Evolutionary conservation across 2,888 invertebrate species (phyloP), one percentile per base, ranked within the genome.

Genomic region (Fissipunctia ypsillon): DNA sequence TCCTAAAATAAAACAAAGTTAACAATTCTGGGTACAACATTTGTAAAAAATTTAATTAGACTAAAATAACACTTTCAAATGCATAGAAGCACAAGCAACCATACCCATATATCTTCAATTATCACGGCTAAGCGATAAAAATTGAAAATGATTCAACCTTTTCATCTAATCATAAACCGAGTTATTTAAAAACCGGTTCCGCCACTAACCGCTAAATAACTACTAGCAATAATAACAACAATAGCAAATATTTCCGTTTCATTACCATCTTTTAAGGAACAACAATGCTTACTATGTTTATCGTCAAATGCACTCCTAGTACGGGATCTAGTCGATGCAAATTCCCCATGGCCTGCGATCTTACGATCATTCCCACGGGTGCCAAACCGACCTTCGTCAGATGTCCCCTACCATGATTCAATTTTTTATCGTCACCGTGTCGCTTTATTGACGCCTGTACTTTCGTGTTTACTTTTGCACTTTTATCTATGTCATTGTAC

Each of bases 381-480:
- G 78, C 74, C 74, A 71, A 75, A 73, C 10, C 63, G 80, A 78
- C 83, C 76, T 83, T 89, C 86, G 84, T 88, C 83, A 84, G 79
- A 73, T 83, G 85, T 88, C 90, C 91, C 91, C 89, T 88, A 85
- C 86, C 81, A 85, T 69, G 80, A 81, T 87, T 81, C 80, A 80
- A 84, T 93, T 94, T 93, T 93, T 92, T 90, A 91, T 85, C 88
- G 74, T 86, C 88, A 74, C 82, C 83, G 92, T 93, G 91, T 95
- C 94, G 90, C 87, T 95, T 93, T 95, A 95, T 95, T 94, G 94
- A 95, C 89, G 87, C 89, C 89, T 90, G 90, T 91, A 86, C 88
- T 90, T 92, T 90, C 90, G 81, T 95, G 94, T 95, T 96, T 95
- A 95, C 94, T 93, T 88, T 93, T 93, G 91, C 90, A 89, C 91